Base-by-base conservation (phyloP, 2,797 vertebrate species). In the Uromys caudimaculatus region DNA sequence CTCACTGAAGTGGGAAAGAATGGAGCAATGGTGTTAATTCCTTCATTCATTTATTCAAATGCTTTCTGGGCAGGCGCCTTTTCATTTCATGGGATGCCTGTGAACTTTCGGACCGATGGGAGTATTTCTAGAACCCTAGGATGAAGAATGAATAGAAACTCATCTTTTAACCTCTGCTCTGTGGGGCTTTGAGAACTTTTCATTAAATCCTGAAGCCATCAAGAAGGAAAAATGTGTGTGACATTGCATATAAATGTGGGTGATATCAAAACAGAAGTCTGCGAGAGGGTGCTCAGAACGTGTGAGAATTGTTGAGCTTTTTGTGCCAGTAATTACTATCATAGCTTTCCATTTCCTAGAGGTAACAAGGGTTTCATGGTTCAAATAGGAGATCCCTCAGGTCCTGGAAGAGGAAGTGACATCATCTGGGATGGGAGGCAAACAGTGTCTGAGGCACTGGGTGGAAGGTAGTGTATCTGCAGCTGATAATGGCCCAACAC, bases 311-410 rank as follows among this genome's bases (percentile, higher is more conserved):
- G 99, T 89, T 98, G 99, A 93, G 99, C 99, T 78, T 97, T 99
- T 95, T 99, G 99, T 97, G 99, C 99, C 97, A 99, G 99, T 95
- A 99, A 99, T 8, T 99, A 99, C 98, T 99, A 99, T 98, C 99
- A 90, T 69, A 99, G 99, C 24, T 99, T 99, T 91, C 9, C 99
- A 97, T 99, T 99, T 98, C 99, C 99, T 97, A 98, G 99, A 95
- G 99, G 99, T 97, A 99, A 99, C 97, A 99, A 99, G 98, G 99
- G 99, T 60, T 99, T 99, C 98, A 99, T 99, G 99, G 99, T 99
- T 87, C 99, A 99, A 98, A 99, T 99, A 0, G 99, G 99, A 96
- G 99, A 99, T 97, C 99, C 99, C 44, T 9, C 92, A 99, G 99
- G 99, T 16, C 99, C 99, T 3, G 99, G 99, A 41, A 99, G 99